These are phyloP conservation scores for Pipistrellus kuhlii DNA, from an alignment of 2,797 vertebrate genomes.

Conservation along the genomic window DNA sequence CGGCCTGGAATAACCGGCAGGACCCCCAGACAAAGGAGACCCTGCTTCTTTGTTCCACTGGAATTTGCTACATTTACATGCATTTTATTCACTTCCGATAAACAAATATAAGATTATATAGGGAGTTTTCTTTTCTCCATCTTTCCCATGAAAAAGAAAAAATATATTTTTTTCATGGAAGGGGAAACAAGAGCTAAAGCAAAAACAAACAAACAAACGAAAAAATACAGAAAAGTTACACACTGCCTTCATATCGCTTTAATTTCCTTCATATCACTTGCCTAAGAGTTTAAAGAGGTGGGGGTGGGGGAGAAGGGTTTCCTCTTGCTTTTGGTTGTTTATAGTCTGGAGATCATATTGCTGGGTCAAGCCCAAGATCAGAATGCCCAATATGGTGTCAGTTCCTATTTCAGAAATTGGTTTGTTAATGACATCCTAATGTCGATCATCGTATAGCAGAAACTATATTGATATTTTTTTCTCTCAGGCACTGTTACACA, in stretches of 20 bases:
- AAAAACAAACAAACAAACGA: neutral
- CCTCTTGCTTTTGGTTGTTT: neutral
- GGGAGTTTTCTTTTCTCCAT: neutral
- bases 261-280: neutral
- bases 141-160: conserved; percentile 29
- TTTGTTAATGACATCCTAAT: conserved; percentile 71
- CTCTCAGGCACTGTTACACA: conserved; percentile 60
- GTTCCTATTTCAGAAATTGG: conserved; percentile 55
- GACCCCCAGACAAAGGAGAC: neutral
- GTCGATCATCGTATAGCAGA: conserved; percentile 1
- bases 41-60: neutral
- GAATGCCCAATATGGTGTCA: conserved; percentile 36
- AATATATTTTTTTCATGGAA: neutral
- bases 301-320: neutral
- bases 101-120: neutral
- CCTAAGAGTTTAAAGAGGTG: neutral
- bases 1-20: neutral
- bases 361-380: neutral
- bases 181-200: neutral
- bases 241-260: neutral
- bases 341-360: neutral
- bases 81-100: neutral
- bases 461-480: conserved; percentile 58
- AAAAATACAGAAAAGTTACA: neutral
- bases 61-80: neutral